These are phyloP conservation scores for Lithophane leautieri DNA, from an alignment of 2,888 invertebrate genomes.

Conservation along the genomic window DNA sequence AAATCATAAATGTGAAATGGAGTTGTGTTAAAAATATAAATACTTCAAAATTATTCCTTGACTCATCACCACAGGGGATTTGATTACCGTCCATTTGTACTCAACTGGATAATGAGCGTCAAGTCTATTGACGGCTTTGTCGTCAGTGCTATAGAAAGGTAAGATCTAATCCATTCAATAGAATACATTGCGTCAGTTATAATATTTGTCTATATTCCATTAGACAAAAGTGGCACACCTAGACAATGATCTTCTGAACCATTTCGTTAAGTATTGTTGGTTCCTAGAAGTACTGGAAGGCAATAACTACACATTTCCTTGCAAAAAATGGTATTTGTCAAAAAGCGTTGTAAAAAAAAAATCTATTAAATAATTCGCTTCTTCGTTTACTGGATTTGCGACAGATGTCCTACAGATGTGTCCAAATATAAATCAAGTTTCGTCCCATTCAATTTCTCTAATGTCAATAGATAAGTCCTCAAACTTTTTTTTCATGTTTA, in stretches of 20 bases:
- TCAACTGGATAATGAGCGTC: conserved; percentile 98
- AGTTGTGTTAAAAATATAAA: not conserved
- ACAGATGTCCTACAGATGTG: not conserved
- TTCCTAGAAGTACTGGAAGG: not conserved
- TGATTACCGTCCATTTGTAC: conserved; percentile 97
- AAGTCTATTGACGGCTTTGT: conserved; percentile 96
- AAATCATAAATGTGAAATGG: not conserved
- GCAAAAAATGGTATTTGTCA: not conserved
- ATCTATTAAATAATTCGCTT: no score
- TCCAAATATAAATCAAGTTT: not conserved
- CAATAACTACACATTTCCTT: not conserved
- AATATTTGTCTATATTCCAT: not conserved
- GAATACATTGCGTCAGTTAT: not conserved
- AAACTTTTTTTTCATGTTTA: not conserved
- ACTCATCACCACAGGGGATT: conserved; percentile 92
- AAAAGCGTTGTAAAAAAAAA: not conserved
- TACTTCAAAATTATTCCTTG: conserved; percentile 59
- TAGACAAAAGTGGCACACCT: not conserved
- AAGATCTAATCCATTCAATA: conserved; percentile 68
- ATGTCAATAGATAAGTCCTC: no score
- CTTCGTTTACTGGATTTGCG: not conserved
- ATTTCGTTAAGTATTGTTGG: not conserved
- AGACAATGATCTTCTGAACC: not conserved
- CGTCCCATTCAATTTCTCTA: not conserved
- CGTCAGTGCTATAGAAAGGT: conserved; percentile 98